These are phyloP conservation scores for Syngnathus scovelli DNA, from an alignment of 2,113 vertebrate genomes.

Conservation along the genomic window DNA sequence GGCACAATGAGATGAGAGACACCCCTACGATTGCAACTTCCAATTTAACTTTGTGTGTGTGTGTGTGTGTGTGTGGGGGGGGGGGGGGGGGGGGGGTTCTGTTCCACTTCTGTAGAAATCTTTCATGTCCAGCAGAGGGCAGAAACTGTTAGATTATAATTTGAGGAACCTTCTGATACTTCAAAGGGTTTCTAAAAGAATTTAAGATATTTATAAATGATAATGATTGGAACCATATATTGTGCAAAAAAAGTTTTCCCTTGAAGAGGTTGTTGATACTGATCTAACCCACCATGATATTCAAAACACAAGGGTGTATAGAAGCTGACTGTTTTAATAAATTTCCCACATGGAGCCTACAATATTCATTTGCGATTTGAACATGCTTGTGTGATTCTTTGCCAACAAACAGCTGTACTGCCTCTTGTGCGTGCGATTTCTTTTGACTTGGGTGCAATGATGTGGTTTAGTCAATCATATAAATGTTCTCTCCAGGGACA, in stretches of 20 bases:
- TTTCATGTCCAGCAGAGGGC: constrained; percentile 39
- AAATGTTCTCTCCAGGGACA: constrained; percentile 1
- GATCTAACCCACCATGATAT: background rate
- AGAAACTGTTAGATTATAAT: constrained; percentile 25
- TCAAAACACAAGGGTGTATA: background rate
- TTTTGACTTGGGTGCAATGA: constrained; percentile 1
- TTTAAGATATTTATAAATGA: too few species aligned
- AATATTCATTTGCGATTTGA: constrained; percentile 5
- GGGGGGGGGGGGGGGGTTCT: background rate
- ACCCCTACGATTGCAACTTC: too few species aligned
- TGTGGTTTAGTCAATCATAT: constrained; percentile 2
- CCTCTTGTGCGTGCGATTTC: background rate
- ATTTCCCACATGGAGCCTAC: background rate
- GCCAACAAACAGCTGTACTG: constrained; percentile 12
- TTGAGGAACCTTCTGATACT: fast-evolving
- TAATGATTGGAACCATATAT: background rate
- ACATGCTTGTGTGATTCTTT: background rate
- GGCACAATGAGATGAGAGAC: too few species aligned
- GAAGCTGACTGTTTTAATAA: background rate
- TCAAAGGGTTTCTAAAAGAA: too few species aligned
- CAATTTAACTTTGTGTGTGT: too few species aligned
- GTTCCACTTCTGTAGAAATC: constrained; percentile 4
- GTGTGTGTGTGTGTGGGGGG: background rate
- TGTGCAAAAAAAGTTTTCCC: background rate
- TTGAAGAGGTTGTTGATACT: background rate